A percentile compares a stretch with the other conserved stretches of the same genome.
phyloP scores from a whole-genome alignment of 2,113 vertebrate species.

The Heteronetta atricapilla region DNA sequence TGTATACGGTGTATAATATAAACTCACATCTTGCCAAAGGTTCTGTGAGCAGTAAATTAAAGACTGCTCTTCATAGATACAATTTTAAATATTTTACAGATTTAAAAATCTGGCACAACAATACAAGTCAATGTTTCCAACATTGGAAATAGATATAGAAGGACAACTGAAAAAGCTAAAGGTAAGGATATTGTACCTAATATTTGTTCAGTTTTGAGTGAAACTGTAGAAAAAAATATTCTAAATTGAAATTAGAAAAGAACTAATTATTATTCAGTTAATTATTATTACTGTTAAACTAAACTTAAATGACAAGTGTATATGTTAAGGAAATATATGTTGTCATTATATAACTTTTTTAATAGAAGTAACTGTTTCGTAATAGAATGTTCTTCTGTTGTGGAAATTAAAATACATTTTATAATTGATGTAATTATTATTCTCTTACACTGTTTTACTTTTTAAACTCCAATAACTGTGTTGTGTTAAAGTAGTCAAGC shows the following conservation, averaged over 20 bases:
- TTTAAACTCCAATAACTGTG: background rate
- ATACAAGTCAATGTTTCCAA: conserved; percentile 94
- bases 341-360: background rate
- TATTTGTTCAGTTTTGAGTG: background rate
- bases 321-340: background rate
- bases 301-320: background rate
- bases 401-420: background rate
- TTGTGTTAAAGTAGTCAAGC: background rate
- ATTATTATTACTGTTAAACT: background rate
- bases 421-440: background rate
- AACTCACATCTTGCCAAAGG: background rate
- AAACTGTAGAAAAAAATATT: background rate
- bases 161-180: conserved; percentile 92
- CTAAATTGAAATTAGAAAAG: background rate
- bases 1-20: background rate
- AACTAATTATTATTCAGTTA: too few species aligned
- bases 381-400: background rate
- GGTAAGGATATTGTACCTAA: conserved; percentile 68
- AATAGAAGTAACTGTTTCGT: background rate
- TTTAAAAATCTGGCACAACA: conserved; percentile 93
- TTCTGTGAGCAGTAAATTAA: background rate
- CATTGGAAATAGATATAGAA: conserved; percentile 87
- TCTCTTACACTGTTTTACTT: background rate
- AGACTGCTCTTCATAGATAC: background rate
- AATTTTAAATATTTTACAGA: conserved; percentile 70